Conservation (phyloP, 92 coral and sea anemone species). For the Bergia sp. region DNA sequence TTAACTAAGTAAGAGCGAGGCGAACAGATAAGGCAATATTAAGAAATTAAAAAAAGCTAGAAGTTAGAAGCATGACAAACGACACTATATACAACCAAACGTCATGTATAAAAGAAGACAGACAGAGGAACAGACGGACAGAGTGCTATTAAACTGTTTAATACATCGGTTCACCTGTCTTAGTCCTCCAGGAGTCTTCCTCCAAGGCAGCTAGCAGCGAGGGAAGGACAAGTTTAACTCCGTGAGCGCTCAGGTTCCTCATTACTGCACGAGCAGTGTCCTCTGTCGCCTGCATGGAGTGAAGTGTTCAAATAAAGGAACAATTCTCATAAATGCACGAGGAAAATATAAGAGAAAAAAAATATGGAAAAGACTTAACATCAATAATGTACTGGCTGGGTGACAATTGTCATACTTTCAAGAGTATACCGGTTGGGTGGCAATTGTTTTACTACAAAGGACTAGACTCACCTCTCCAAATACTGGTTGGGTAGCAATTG, state of each 20-base stretch:
- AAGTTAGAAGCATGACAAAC: not conserved
- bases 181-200: slow-evolving; percentile 99
- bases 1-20: not conserved
- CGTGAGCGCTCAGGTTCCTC: slow-evolving; percentile 97
- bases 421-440: not conserved
- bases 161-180: slow-evolving; percentile 66
- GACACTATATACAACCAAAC: too few species aligned
- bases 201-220: slow-evolving; percentile 87
- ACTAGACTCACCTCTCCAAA: too few species aligned
- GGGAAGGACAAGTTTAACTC: slow-evolving; percentile 96
- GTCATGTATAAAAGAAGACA: too few species aligned
- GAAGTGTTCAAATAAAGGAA: not conserved
- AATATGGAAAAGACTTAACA: too few species aligned
- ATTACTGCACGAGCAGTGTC: slow-evolving; percentile 99
- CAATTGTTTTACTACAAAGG: not conserved
- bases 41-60: not conserved
- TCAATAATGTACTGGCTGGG: too few species aligned
- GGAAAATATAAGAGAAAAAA: not conserved
- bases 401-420: too few species aligned
- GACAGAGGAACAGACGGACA: not conserved
- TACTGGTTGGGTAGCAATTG: too few species aligned
- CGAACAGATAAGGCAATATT: not conserved
- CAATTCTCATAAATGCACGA: not conserved
- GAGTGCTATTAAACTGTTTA: not conserved
- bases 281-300: slow-evolving; percentile 84